These are phyloP conservation scores for Clistopyga incitator DNA, from an alignment of 2,888 invertebrate species.

Conservation along the genomic window DNA sequence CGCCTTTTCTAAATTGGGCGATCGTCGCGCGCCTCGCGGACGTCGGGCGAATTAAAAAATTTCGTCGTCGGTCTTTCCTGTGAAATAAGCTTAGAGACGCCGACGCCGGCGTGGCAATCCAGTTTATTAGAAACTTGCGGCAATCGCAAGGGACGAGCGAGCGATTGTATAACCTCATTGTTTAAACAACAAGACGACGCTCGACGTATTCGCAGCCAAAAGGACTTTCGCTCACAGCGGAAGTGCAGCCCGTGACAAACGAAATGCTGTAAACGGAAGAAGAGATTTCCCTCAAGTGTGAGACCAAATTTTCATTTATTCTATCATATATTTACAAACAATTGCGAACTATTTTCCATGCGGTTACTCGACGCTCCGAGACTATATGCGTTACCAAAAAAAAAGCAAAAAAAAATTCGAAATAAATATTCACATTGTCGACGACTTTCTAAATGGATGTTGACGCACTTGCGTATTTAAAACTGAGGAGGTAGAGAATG, in stretches of 20 bases:
- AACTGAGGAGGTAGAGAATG: background rate
- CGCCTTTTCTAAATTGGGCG: too few relatives aligned
- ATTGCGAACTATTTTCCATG: slow-evolving; percentile 8
- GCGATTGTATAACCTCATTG: background rate
- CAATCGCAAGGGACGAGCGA: background rate
- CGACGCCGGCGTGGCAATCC: slow-evolving; percentile 11
- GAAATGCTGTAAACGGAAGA: slow-evolving; percentile 25
- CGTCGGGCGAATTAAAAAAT: too few relatives aligned
- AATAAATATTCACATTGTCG: background rate
- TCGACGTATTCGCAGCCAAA: slow-evolving; percentile 1
- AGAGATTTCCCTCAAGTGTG: slow-evolving; percentile 21
- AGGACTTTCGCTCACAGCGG: slow-evolving; percentile 5
- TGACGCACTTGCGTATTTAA: too few relatives aligned
- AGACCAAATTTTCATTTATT: slow-evolving; percentile 6
- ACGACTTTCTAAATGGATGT: too few relatives aligned
- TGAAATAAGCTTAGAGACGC: background rate
- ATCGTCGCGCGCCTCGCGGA: too few relatives aligned
- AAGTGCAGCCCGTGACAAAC: background rate
- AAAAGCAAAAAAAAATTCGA: background rate
- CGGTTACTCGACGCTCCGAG: background rate
- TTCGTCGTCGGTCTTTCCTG: too few relatives aligned
- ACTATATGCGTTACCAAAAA: background rate
- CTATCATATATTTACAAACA: background rate
- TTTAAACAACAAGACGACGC: slow-evolving; percentile 6
- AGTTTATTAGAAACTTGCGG: background rate